Conservation (phyloP, 2,113 vertebrate species). For the Seriola dumerili region DNA sequence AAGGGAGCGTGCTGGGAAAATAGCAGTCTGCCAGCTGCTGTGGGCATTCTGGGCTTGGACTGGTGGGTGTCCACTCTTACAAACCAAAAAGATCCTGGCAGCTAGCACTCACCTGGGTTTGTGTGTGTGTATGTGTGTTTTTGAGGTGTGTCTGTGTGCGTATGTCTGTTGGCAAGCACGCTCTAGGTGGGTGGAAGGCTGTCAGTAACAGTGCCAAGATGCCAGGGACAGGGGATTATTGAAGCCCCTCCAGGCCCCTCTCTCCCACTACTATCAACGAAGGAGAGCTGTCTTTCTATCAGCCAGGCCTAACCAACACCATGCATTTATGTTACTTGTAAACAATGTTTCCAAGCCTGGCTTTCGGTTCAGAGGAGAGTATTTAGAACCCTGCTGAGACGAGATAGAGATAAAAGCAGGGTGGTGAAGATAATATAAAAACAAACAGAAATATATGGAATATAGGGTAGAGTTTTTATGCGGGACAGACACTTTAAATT, state of each 20-base stretch:
- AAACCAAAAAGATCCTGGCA: slow-evolving; percentile 65
- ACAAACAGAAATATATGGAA: slow-evolving; percentile 46
- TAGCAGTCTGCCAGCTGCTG: slow-evolving; percentile 75
- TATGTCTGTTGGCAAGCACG: slow-evolving; percentile 32
- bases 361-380: slow-evolving; percentile 49
- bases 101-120: slow-evolving; percentile 59
- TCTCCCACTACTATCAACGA: slow-evolving; percentile 73
- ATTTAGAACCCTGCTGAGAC: slow-evolving; percentile 58
- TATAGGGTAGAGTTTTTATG: slow-evolving; percentile 22
- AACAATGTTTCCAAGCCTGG: slow-evolving; percentile 63
- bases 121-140: slow-evolving; percentile 19
- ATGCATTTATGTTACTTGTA: slow-evolving; percentile 72
- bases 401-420: slow-evolving; percentile 51
- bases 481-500: slow-evolving; percentile 39
- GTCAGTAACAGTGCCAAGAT: slow-evolving; percentile 80
- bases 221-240: slow-evolving; percentile 77
- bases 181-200: slow-evolving; percentile 74
- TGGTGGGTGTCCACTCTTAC: slow-evolving; percentile 71
- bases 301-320: slow-evolving; percentile 62
- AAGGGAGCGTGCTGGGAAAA: slow-evolving; percentile 86
- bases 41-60: slow-evolving; percentile 74
- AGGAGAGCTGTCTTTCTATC: slow-evolving; percentile 74
- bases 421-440: slow-evolving; percentile 49
- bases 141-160: slow-evolving; percentile 28
- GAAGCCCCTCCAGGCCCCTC: slow-evolving; percentile 59